Base-by-base conservation (phyloP, 2,797 vertebrate genomes). In the Ambastaia sidthimunki region DNA sequence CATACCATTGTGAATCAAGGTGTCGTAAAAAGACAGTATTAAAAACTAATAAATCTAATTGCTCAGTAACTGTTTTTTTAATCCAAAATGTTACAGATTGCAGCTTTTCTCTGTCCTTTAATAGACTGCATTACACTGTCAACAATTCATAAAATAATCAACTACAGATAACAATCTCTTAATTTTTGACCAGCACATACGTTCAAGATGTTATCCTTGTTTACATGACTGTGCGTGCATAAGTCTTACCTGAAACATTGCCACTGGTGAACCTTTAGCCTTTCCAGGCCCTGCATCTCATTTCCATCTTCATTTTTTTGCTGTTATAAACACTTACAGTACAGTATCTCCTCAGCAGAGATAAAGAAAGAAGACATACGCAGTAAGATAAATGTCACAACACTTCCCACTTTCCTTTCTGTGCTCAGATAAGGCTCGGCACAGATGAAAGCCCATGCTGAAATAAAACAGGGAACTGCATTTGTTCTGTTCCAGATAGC, bases 401-500 rank as follows among this genome's bases (percentile, higher is more conserved):
- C 85, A 54, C 85, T 83, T 86, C 86, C 82, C 44, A 55, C 85
- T 80, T 84, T 84, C 86, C 70, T 69, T 74, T 76, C 41, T 47
- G 83, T 78, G 74, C 72, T 74, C 82, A 89, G 90, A 93, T 93
- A 91, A 92, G 90, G 84, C 73, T 81, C 72, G 81, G 83, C 83
- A 71, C 80, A 91, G 90, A 92, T 91, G 89, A 91, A 93, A 92
- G 86, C 85, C 81, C 66, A 47, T 44, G 85, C 87, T 90, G 88
- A 92, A 92, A 93, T 90, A 87, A 85, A 91, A 88, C 85, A 80
- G 85, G 31, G 50, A 80, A 55, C 75, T 1, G 48, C 86, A 91
- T 93, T 92, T 92, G 89, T 91, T 89, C 89, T 78, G 83, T 90
- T 85, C 50, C 16, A 84, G 91, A 92, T 93, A 92, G 85, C 87